Conservation (phyloP, 2,113 vertebrate species). For the Anser brachyrhynchus region DNA sequence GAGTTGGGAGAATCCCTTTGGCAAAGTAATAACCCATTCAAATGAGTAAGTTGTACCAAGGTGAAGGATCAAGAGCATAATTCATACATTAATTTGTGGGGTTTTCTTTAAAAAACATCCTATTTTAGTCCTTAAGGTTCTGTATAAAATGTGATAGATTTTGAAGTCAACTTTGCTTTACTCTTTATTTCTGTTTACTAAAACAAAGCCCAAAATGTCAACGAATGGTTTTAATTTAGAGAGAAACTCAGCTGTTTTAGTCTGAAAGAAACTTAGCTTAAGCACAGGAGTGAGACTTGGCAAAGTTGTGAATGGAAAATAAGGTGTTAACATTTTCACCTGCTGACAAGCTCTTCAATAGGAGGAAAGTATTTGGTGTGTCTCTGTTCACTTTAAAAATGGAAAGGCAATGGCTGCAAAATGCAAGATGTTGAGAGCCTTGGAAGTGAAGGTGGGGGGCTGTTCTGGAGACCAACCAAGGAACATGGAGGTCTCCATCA, state of each 20-base stretch:
- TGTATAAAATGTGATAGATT: neutral
- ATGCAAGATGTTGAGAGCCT: neutral
- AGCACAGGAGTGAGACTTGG: neutral
- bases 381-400: neutral
- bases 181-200: neutral
- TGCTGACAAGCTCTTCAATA: neutral
- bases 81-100: neutral
- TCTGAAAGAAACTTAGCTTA: neutral
- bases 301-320: neutral
- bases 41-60: neutral
- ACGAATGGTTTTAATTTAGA: neutral
- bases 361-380: neutral
- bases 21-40: neutral
- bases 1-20: neutral
- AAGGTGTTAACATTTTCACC: neutral
- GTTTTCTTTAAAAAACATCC: neutral
- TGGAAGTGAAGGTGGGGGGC: neutral
- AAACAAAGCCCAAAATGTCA: neutral
- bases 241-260: neutral
- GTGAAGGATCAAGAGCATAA: neutral
- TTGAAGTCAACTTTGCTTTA: neutral
- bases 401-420: neutral
- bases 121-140: neutral
- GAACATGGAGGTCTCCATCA: neutral
- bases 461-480: neutral